Conservation (phyloP, 2,113 vertebrate genomes). For the Plotosus lineatus region DNA sequence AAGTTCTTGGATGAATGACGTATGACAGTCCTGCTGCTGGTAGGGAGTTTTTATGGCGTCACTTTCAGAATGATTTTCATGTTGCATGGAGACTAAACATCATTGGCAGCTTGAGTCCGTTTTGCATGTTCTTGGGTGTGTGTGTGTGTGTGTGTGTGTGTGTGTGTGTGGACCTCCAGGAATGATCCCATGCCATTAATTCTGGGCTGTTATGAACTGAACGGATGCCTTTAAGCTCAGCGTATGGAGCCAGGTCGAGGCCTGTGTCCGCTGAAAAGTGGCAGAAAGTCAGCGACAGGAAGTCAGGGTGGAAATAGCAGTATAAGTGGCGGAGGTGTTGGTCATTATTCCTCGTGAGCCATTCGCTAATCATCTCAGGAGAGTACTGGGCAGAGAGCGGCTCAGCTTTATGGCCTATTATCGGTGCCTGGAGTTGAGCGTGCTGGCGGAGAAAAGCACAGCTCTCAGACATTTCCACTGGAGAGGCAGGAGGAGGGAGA, state of each 20-base stretch:
- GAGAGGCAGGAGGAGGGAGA: conserved; percentile 10
- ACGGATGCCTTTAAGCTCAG: conserved; percentile 70
- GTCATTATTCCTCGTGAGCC: conserved; percentile 56
- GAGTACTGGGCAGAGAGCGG: conserved; percentile 26
- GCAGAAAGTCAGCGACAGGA: conserved; percentile 35
- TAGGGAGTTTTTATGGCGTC: not conserved
- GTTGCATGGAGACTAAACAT: not conserved
- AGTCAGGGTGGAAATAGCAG: conserved; percentile 47
- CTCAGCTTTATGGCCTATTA: conserved; percentile 41
- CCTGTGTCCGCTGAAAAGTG: conserved; percentile 62
- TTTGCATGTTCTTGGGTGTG: not conserved
- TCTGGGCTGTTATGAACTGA: conserved; percentile 70
- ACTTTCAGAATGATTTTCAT: not conserved
- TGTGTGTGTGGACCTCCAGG: conserved; percentile 1
- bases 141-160: not conserved
- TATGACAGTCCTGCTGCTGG: conserved; percentile 2
- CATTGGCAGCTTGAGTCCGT: not conserved
- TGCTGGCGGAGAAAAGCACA: conserved; percentile 31
- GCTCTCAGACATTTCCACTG: not conserved
- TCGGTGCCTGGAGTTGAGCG: conserved; percentile 33
- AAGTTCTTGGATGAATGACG: conserved; percentile 18
- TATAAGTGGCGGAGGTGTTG: conserved; percentile 46
- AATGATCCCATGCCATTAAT: conserved; percentile 40
- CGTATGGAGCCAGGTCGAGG: conserved; percentile 55
- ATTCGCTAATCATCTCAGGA: conserved; percentile 57